Percentiles rank a stretch among this genome's conserved stretches.
phyloP scores from a whole-genome alignment of 2,797 vertebrate genomes.

The Salmo trutta region DNA sequence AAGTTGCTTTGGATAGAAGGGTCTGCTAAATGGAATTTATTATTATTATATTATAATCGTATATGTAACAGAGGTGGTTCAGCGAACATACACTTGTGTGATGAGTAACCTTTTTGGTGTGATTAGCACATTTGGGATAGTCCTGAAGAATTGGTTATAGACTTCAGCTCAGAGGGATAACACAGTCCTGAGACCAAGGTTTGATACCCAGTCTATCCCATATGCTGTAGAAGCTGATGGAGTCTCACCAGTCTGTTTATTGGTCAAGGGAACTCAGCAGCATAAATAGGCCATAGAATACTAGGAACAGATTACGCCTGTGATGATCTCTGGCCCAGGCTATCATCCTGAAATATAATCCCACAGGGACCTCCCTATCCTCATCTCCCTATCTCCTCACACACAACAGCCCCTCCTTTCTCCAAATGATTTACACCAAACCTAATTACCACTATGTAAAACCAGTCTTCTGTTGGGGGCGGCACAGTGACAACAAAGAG shows the following conservation, averaged over 20 bases:
- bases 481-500: conserved; percentile 14
- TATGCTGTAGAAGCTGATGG: not conserved
- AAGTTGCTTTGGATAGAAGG: too few species aligned
- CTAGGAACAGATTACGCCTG: not conserved
- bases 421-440: conserved; percentile 65
- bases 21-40: too few species aligned
- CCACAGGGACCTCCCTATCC: not conserved
- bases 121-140: not conserved
- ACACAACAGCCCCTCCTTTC: not conserved
- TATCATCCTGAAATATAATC: not conserved
- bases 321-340: not conserved
- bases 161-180: too few species aligned
- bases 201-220: not conserved
- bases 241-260: not conserved
- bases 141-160: not conserved
- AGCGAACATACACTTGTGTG: not conserved
- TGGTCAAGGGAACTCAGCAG: not conserved
- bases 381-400: not conserved
- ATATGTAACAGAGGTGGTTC: too few species aligned
- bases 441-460: conserved; percentile 66
- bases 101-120: not conserved
- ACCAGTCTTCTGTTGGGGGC: conserved; percentile 57
- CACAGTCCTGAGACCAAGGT: not conserved
- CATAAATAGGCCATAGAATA: not conserved
- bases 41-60: too few species aligned